Evolutionary conservation across 2,888 invertebrate species (phyloP).

Genomic region (Pollenia labialis): DNA sequence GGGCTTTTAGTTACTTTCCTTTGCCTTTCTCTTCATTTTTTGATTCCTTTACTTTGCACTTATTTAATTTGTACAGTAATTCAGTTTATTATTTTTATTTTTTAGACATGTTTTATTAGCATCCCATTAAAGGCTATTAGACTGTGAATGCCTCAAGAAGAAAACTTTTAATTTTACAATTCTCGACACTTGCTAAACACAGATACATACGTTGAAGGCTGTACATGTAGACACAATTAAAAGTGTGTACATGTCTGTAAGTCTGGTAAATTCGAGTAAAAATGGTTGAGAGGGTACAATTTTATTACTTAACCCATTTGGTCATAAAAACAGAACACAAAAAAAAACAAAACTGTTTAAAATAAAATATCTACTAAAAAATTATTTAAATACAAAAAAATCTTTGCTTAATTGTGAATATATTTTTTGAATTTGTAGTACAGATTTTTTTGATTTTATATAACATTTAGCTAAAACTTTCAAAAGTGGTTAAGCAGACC

Average conservation of each 20-base stretch:
- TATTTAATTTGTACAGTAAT: conserved; percentile 62
- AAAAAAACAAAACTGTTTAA: not conserved
- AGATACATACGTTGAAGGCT: not conserved
- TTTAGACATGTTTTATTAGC: conserved; percentile 56
- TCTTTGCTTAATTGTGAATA: too few relatives aligned
- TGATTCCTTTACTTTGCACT: conserved; percentile 3
- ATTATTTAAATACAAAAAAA: too few relatives aligned
- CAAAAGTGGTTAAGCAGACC: not conserved
- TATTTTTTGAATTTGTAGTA: too few relatives aligned
- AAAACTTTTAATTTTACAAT: conserved; percentile 66
- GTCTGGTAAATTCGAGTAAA: not conserved
- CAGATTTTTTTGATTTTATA: not conserved
- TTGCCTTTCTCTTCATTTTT: not conserved
- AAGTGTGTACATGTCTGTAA: not conserved
- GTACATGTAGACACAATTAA: not conserved
- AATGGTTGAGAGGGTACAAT: not conserved
- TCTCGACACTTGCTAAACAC: conserved; percentile 31
- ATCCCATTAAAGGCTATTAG: conserved; percentile 65
- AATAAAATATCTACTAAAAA: not conserved
- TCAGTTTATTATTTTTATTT: conserved; percentile 60
- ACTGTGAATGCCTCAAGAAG: conserved; percentile 66
- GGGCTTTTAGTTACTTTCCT: conserved; percentile 27
- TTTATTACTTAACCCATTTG: conserved; percentile 21
- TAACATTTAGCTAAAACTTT: not conserved
- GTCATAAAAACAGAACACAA: not conserved